Conservation (phyloP, 2,113 vertebrate species). For the Sitta europaea region DNA sequence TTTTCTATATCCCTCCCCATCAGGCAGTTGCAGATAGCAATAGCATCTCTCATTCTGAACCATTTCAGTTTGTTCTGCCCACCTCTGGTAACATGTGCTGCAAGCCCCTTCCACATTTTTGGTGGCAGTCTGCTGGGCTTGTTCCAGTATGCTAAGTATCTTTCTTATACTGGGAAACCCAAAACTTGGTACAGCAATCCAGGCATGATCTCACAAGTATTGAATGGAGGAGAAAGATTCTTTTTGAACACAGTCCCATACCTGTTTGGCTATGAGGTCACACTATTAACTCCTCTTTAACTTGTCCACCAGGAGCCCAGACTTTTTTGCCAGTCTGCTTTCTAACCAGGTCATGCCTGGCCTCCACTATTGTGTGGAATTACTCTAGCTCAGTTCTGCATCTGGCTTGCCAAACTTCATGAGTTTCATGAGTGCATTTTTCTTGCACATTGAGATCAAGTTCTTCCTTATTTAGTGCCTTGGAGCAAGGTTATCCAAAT, state of each 20-base stretch:
- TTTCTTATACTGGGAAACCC: neutral
- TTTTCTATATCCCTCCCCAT: neutral
- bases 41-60: neutral
- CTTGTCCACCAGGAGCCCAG: neutral
- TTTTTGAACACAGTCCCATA: fast-evolving
- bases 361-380: neutral
- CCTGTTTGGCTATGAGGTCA: neutral
- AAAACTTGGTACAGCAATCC: neutral
- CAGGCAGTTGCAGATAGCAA: neutral
- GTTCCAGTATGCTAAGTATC: neutral
- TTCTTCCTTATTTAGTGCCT: neutral
- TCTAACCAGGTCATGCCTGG: neutral
- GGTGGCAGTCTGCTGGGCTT: neutral
- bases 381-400: neutral
- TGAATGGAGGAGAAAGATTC: neutral
- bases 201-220: neutral
- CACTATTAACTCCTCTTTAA: neutral
- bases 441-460: neutral
- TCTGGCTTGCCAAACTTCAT: neutral
- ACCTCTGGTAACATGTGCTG: neutral
- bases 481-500: neutral
- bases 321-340: neutral
- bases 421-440: neutral
- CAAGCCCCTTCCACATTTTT: neutral
- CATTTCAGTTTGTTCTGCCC: neutral